phyloP scores from a whole-genome alignment of 2,797 vertebrate species.

The Microctenopoma lineatum region DNA sequence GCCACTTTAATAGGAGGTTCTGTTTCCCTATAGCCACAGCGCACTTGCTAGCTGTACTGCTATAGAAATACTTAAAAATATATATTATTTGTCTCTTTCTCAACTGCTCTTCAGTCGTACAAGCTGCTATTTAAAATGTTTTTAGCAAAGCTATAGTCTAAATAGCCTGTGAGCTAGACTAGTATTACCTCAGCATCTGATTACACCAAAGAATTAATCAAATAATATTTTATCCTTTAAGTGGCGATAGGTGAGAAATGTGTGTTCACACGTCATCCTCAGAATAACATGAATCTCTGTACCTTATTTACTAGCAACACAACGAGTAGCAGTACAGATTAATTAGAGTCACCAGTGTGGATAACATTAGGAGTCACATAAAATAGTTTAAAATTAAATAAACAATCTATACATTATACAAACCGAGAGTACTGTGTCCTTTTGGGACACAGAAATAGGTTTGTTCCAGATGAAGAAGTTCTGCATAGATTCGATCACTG shows the following conservation, averaged over 20 bases:
- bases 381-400: neutral
- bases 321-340: too few species aligned
- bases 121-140: neutral
- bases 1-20: neutral
- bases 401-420: neutral
- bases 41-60: neutral
- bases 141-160: neutral
- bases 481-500: too few species aligned
- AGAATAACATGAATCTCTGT: neutral
- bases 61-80: neutral
- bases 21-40: constrained; percentile 4
- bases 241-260: neutral
- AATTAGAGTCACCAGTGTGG: too few species aligned
- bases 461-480: too few species aligned
- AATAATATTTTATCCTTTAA: neutral
- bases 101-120: neutral
- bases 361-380: too few species aligned
- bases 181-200: neutral
- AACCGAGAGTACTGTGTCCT: too few species aligned
- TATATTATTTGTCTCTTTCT: neutral
- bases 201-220: too few species aligned
- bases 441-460: too few species aligned
- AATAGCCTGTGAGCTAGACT: too few species aligned
- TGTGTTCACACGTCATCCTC: neutral
- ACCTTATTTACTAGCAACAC: neutral